These are phyloP conservation scores for Meteorus colon DNA, from an alignment of 2,888 invertebrate species.

Conservation along the genomic window DNA sequence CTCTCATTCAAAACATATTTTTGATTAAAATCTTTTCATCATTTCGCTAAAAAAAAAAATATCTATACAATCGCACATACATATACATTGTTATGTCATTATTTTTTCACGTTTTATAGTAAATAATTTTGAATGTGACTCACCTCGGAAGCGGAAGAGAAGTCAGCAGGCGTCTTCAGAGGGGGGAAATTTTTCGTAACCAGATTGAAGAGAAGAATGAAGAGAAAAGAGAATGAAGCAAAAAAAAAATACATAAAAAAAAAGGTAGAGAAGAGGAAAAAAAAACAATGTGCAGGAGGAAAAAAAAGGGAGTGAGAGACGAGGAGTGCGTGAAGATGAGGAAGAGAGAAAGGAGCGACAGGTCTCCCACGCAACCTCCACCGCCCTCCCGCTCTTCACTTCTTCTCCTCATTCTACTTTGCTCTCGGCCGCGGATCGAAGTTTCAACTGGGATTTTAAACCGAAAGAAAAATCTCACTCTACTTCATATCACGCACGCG, in stretches of 20 bases:
- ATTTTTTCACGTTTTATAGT: slow-evolving; percentile 1
- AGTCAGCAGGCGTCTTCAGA: slow-evolving; percentile 25
- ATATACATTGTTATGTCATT: neutral
- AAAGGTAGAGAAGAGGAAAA: slow-evolving; percentile 10
- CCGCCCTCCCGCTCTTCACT: slow-evolving; percentile 40
- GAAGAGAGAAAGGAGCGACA: slow-evolving; percentile 49
- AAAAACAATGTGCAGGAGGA: slow-evolving; percentile 4
- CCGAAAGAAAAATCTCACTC: slow-evolving; percentile 34
- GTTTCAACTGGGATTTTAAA: slow-evolving; percentile 42
- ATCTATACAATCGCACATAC: neutral
- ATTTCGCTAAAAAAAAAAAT: neutral
- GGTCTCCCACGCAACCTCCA: slow-evolving; percentile 53
- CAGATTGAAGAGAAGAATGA: slow-evolving; percentile 30
- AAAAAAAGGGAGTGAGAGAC: slow-evolving; percentile 17
- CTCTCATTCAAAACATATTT: too few species aligned
- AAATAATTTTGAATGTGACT: slow-evolving; percentile 35
- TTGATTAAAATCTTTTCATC: neutral
- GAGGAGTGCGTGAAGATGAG: slow-evolving; percentile 28
- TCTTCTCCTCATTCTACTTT: slow-evolving; percentile 21
- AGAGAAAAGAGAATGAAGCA: slow-evolving; percentile 27
- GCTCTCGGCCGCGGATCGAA: slow-evolving; percentile 37
- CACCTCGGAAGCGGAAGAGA: slow-evolving; percentile 40
- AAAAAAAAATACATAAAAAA: slow-evolving; percentile 4
- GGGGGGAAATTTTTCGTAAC: slow-evolving; percentile 16
- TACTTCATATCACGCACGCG: slow-evolving; percentile 38